A percentile compares a stretch with the other conserved stretches of the same genome.
Evolutionary conservation across 2,888 invertebrate genomes (phyloP).

Genomic region (Dorcus parallelipipedus): DNA sequence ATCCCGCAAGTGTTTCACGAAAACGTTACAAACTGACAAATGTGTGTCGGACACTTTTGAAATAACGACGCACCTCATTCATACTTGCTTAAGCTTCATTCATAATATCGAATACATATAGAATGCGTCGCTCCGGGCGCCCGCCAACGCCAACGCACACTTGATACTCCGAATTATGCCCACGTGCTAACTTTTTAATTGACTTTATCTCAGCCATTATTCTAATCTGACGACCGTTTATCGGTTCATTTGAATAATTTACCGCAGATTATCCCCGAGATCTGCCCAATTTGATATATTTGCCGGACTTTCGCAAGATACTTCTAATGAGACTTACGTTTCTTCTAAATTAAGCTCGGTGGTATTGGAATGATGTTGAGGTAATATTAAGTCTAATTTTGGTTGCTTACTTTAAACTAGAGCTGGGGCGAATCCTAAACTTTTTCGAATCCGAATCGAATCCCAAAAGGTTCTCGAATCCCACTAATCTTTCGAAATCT

Average conservation of each 20-base stretch:
- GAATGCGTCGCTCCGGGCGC: slow-evolving; percentile 14
- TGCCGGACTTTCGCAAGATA: not conserved
- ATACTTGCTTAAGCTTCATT: not conserved
- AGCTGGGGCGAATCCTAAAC: too few species aligned
- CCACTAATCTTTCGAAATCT: too few species aligned
- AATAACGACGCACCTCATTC: too few species aligned
- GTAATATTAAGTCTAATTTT: too few species aligned
- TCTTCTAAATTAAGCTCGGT: not conserved
- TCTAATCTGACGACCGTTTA: slow-evolving; percentile 22
- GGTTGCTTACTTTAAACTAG: too few species aligned
- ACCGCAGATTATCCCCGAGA: slow-evolving; percentile 13
- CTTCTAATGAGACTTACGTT: not conserved
- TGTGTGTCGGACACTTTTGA: too few species aligned
- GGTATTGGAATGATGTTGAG: not conserved
- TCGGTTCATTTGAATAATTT: slow-evolving; percentile 18
- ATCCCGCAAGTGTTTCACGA: too few species aligned
- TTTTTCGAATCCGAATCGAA: too few species aligned
- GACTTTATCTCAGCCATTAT: slow-evolving; percentile 29
- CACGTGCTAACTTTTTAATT: slow-evolving; percentile 31
- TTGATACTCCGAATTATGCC: slow-evolving; percentile 21
- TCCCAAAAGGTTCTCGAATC: too few species aligned
- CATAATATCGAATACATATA: slow-evolving; percentile 4
- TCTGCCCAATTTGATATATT: slow-evolving; percentile 1
- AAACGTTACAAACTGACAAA: too few species aligned
- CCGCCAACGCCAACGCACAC: slow-evolving; percentile 12